Conservation (phyloP, 2,888 invertebrate species). For the Tachina grossa region DNA sequence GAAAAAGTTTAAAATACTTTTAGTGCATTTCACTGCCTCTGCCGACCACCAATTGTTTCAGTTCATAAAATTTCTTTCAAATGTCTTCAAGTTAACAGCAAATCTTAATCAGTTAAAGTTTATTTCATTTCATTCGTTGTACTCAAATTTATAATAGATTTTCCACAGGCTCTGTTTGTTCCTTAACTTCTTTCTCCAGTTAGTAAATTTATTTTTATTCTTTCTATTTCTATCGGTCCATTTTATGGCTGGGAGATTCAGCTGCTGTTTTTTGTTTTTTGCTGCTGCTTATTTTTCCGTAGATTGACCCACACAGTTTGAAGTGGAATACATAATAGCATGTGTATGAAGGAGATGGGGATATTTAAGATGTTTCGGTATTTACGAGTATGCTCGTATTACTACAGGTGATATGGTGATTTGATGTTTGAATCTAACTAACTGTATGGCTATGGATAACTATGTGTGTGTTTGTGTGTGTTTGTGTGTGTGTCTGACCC, state of each 20-base stretch:
- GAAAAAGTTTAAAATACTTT: neutral
- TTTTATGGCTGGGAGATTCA: constrained; percentile 60
- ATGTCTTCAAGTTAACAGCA: constrained; percentile 60
- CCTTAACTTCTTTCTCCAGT: constrained; percentile 26
- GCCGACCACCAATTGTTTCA: neutral
- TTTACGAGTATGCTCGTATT: constrained; percentile 54
- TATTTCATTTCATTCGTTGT: constrained; percentile 64
- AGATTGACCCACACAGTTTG: constrained; percentile 67
- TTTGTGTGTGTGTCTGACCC: neutral
- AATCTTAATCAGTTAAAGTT: constrained; percentile 70
- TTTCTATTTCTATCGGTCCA: constrained; percentile 22
- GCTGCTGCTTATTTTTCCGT: constrained; percentile 6
- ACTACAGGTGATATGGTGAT: constrained; percentile 65
- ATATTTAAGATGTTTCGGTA: constrained; percentile 47
- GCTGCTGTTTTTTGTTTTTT: constrained; percentile 55
- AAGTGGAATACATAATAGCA: neutral
- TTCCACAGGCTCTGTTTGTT: constrained; percentile 37
- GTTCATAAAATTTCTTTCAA: constrained; percentile 34
- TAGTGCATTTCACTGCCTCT: neutral
- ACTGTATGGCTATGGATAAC: neutral
- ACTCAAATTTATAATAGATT: constrained; percentile 60
- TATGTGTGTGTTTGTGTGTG: too few species aligned
- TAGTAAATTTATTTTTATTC: constrained; percentile 9
- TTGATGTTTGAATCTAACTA: constrained; percentile 59
- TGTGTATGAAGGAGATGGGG: neutral